Evolutionary conservation across 2,113 vertebrate species (phyloP).

Genomic region (Sinosuthora webbiana): DNA sequence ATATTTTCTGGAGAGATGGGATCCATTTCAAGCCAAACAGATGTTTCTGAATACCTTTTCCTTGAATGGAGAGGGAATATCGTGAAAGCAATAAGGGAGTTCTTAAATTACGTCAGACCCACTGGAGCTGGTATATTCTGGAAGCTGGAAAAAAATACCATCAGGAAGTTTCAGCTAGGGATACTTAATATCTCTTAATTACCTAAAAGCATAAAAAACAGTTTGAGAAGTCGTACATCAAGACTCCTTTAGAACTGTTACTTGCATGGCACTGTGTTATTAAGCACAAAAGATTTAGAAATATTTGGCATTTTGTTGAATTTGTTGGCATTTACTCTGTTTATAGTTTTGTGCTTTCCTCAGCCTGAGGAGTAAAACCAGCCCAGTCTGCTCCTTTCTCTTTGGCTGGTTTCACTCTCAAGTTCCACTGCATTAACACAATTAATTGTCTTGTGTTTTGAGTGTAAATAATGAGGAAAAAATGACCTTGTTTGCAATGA

Average conservation of each 20-base stretch:
- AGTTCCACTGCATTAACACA: not conserved
- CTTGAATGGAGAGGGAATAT: not conserved
- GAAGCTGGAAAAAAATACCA: not conserved
- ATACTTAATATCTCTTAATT: not conserved
- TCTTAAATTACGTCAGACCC: not conserved
- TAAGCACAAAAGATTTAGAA: not conserved
- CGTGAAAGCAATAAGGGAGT: not conserved
- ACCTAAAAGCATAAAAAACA: not conserved
- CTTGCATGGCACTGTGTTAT: not conserved
- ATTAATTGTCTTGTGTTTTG: not conserved
- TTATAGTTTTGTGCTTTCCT: not conserved
- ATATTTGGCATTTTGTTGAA: not conserved
- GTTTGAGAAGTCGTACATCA: not conserved
- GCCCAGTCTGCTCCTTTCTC: not conserved
- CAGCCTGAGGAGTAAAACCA: not conserved
- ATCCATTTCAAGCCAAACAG: not conserved
- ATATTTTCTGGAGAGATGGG: not conserved
- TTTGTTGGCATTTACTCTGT: not conserved
- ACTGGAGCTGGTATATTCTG: not conserved
- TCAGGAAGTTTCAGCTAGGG: not conserved
- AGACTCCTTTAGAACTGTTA: not conserved
- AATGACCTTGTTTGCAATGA: not conserved
- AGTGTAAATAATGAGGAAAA: not conserved
- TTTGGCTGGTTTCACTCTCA: not conserved
- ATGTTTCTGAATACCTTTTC: not conserved